Conservation (phyloP, 2,797 vertebrate genomes). For the Eremophila alpestris region DNA sequence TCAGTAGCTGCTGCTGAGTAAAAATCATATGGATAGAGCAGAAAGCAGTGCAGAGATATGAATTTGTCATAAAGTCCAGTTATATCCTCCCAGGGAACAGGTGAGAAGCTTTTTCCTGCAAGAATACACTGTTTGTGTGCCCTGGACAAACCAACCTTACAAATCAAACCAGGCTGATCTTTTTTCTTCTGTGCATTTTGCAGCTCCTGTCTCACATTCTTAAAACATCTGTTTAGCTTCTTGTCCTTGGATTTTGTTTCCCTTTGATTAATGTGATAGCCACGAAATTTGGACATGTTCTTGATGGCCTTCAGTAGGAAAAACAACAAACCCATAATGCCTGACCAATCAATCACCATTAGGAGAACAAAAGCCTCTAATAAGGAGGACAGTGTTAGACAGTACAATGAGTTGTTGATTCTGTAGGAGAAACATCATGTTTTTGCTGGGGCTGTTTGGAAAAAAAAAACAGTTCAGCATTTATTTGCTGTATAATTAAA, state of each 20-base stretch:
- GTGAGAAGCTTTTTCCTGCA: conserved; percentile 16
- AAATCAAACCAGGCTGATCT: not conserved
- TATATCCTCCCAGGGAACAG: not conserved
- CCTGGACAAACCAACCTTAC: not conserved
- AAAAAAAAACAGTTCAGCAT: not conserved
- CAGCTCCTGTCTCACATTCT: conserved; percentile 39
- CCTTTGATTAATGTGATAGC: conserved; percentile 84
- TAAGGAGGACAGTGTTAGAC: conserved; percentile 66
- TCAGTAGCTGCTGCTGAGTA: not conserved
- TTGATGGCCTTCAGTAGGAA: conserved; percentile 76
- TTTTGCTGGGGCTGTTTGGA: conserved; percentile 28
- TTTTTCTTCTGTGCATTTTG: conserved; percentile 29
- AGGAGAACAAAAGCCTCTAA: conserved; percentile 65
- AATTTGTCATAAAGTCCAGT: not conserved
- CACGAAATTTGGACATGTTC: conserved; percentile 81
- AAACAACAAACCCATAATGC: conserved; percentile 71
- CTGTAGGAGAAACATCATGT: conserved; percentile 72
- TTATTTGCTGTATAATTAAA: not conserved
- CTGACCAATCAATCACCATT: conserved; percentile 65
- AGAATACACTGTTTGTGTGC: not conserved
- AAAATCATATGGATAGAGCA: not conserved
- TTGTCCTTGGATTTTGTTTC: conserved; percentile 78
- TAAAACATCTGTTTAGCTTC: conserved; percentile 62
- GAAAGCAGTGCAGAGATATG: not conserved
- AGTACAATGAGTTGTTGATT: conserved; percentile 76